Percentiles rank a stretch among this genome's conserved stretches.
These are phyloP conservation scores for Corythucha ciliata DNA, from an alignment of 2,888 invertebrate genomes.

Conservation along the genomic window DNA sequence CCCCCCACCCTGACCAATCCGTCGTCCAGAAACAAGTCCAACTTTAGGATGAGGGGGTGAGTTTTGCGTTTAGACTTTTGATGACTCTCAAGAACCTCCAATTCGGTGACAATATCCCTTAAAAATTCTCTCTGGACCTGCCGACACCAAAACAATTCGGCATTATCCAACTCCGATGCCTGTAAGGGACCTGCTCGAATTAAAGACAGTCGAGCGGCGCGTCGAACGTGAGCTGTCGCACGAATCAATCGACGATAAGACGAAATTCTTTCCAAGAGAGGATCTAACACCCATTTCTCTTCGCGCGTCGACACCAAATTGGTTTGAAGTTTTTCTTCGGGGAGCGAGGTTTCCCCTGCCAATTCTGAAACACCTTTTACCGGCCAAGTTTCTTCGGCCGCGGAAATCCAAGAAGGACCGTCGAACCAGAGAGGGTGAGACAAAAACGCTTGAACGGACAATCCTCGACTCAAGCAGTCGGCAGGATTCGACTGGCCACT, in stretches of 20 bases:
- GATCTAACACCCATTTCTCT: neutral
- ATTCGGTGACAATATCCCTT: neutral
- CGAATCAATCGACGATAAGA: neutral
- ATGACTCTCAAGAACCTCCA: too few relatives aligned
- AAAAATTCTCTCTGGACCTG: neutral
- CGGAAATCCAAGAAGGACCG: constrained; percentile 1
- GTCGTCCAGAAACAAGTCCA: too few relatives aligned
- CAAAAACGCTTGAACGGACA: neutral
- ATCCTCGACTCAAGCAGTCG: constrained; percentile 5
- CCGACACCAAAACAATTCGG: neutral
- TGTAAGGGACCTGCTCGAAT: neutral
- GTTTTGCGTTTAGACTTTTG: too few relatives aligned
- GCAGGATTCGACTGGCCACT: neutral
- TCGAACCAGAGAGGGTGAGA: neutral
- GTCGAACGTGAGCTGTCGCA: neutral
- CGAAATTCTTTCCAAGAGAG: neutral
- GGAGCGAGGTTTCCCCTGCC: neutral
- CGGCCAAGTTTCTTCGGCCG: neutral
- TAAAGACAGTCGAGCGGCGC: neutral
- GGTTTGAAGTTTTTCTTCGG: neutral
- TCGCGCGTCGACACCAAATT: neutral
- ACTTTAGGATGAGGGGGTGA: too few relatives aligned
- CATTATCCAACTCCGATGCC: constrained; percentile 2
- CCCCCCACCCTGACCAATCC: neutral
- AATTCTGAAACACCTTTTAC: neutral